Evolutionary conservation across 30 jellyfish, hydroid and myxozoan species (phyloP).

Genomic region (Cassiopea xamachana): DNA sequence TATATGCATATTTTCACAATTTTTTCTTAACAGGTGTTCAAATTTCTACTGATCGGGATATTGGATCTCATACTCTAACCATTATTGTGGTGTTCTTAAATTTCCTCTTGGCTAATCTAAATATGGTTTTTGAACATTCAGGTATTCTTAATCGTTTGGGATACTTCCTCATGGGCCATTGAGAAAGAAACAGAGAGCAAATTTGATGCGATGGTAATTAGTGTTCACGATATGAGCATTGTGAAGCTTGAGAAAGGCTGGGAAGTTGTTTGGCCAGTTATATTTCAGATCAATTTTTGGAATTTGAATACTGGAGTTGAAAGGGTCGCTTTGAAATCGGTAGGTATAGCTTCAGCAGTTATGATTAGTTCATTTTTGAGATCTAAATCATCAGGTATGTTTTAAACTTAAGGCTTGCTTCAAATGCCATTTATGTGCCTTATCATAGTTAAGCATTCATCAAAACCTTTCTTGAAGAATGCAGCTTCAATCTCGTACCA

Average conservation of each 20-base stretch:
- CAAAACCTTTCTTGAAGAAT: too few species aligned
- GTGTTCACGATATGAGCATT: conserved; percentile 32
- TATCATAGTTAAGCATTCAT: too few species aligned
- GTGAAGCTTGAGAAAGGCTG: conserved; percentile 52
- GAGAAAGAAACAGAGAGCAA: conserved; percentile 53
- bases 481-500: too few species aligned
- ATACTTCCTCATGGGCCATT: conserved; percentile 73
- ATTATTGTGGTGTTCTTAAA: too few species aligned
- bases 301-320: conserved; percentile 79
- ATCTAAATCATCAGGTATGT: not conserved
- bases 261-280: conserved; percentile 86
- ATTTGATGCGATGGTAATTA: conserved; percentile 58
- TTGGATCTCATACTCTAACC: too few species aligned
- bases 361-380: not conserved
- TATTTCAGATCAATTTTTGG: conserved; percentile 88
- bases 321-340: conserved; percentile 79
- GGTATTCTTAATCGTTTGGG: conserved; percentile 61
- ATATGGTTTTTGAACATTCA: not conserved
- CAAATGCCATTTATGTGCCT: too few species aligned
- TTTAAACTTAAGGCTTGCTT: too few species aligned
- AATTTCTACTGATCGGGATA: too few species aligned
- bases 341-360: conserved; percentile 11
- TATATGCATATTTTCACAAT: too few species aligned
- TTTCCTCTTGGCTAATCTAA: too few species aligned
- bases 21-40: too few species aligned